A percentile compares a stretch with the other conserved stretches of the same genome.
phyloP scores from a whole-genome alignment of 1,140 invertebrate species.

The Plectrocnemia conspersa region DNA sequence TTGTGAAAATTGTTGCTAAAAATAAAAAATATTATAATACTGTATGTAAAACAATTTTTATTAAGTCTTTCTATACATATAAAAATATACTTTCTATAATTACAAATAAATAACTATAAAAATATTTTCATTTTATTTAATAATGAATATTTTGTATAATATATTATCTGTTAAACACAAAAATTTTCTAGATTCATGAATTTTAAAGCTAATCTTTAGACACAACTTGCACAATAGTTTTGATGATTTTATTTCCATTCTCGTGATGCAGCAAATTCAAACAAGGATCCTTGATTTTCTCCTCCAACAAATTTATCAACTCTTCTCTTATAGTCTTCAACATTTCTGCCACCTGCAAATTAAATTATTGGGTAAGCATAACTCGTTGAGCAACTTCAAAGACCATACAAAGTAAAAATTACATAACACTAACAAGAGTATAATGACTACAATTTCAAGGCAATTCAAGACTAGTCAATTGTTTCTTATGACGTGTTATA shows the following conservation, averaged over 20 bases:
- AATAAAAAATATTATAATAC: too few species aligned
- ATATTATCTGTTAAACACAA: neutral
- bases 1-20: too few species aligned
- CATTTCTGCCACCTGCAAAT: conserved; percentile 65
- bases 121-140: neutral
- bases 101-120: conserved; percentile 5
- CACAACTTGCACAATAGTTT: conserved; percentile 69
- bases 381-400: too few species aligned
- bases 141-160: conserved; percentile 1
- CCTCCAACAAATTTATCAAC: conserved; percentile 67
- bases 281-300: conserved; percentile 75
- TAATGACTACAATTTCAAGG: too few species aligned
- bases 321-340: conserved; percentile 69
- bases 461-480: too few species aligned
- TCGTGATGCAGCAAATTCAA: conserved; percentile 71
- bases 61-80: too few species aligned
- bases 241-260: conserved; percentile 71
- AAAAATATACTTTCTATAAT: neutral
- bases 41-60: too few species aligned
- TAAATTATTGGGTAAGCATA: too few species aligned
- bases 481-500: too few species aligned
- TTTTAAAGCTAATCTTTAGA: conserved; percentile 49
- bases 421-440: too few species aligned
- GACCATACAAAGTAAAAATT: too few species aligned
- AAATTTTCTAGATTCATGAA: neutral